Base-by-base conservation (phyloP, 2,797 vertebrate genomes). In the Myripristis jacobus region DNA sequence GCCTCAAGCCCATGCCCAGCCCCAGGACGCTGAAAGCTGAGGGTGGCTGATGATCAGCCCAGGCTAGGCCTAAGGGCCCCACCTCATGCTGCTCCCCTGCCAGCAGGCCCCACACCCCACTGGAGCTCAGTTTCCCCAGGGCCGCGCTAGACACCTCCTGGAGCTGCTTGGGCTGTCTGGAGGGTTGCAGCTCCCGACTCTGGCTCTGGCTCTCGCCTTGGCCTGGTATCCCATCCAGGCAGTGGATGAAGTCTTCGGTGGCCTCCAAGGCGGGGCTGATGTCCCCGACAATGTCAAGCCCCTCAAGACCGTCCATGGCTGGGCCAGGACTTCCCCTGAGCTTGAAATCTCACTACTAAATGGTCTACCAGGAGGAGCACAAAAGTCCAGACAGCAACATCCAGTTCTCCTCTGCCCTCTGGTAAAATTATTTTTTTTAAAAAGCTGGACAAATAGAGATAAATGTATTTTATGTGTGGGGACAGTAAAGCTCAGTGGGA, bases 211-310 rank as follows among this genome's bases (percentile, higher is more conserved):
- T 91, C 50, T 93, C 92, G 19, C 84, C 82, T 75, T 95, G 94
- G 59, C 94, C 90, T 29, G 95, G 95, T n/a, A 86, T 88, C 51
- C 88, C 91, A 47, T 96, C 96, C 71, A 97, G 94, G 80, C 94
- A 96, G 84, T 94, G 94, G 74, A 98, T 94, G 81, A 98, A 98
- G 80, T 99, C 97, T 86, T 99, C 98, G 0, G 98, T 99, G 63
- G 96, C 97, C 91, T 99, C 98, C 75, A 98, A 90, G 76, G 98
- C 97, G 0, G 97, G 98, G 89, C 98, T 99, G 82, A 99, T 96
- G 73, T 98, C 96, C 66, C 96, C 96, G 27, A 97, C 96, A 80
- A 87, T 74, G 55, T 94, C 93, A 19, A 94, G 86, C 77, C 95
- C 96, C 80, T 98, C 97, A 92, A 94, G 86, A 63, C 95, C 95